A percentile compares a stretch with the other conserved stretches of the same genome.
These are phyloP conservation scores for Drepanosiphum platanoidis DNA, from an alignment of 2,888 invertebrate species.

Conservation along the genomic window DNA sequence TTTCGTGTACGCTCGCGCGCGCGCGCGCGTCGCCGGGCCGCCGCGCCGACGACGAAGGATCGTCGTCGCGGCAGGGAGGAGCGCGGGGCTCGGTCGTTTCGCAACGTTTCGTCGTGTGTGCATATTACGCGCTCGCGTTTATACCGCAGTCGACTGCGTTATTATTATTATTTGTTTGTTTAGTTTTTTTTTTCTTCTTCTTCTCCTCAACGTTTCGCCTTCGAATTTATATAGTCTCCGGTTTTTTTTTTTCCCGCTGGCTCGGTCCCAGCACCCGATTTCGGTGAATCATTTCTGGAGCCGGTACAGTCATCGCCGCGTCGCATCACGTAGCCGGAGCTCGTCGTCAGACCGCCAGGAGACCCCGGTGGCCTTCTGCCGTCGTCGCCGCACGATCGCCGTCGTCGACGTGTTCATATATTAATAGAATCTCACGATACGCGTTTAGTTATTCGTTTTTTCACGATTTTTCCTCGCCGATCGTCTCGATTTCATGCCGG, in stretches of 20 bases:
- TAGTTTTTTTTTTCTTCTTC: conserved; percentile 10
- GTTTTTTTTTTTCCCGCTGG: too few species aligned
- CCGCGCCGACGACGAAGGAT: not conserved
- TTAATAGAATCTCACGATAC: conserved; percentile 29
- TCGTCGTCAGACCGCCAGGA: conserved; percentile 25
- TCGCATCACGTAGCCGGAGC: not conserved
- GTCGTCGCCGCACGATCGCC: not conserved
- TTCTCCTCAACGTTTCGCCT: too few species aligned
- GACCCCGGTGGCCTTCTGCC: not conserved
- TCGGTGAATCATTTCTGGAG: conserved; percentile 51
- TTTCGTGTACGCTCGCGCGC: not conserved
- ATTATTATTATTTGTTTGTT: not conserved
- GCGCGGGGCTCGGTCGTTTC: too few species aligned
- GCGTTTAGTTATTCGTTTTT: too few species aligned
- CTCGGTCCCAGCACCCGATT: conserved; percentile 21
- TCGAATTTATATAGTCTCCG: not conserved
- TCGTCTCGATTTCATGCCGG: not conserved
- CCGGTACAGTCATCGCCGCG: not conserved
- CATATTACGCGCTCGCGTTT: not conserved
- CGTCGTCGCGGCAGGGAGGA: not conserved
- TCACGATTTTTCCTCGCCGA: not conserved
- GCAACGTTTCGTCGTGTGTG: not conserved
- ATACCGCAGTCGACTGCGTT: not conserved
- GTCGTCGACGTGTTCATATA: conserved; percentile 26
- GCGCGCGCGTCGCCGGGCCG: not conserved